Evolutionary conservation across 2,797 vertebrate species (phyloP), one percentile per base, ranked within the genome.

Genomic region (Emys orbicularis): DNA sequence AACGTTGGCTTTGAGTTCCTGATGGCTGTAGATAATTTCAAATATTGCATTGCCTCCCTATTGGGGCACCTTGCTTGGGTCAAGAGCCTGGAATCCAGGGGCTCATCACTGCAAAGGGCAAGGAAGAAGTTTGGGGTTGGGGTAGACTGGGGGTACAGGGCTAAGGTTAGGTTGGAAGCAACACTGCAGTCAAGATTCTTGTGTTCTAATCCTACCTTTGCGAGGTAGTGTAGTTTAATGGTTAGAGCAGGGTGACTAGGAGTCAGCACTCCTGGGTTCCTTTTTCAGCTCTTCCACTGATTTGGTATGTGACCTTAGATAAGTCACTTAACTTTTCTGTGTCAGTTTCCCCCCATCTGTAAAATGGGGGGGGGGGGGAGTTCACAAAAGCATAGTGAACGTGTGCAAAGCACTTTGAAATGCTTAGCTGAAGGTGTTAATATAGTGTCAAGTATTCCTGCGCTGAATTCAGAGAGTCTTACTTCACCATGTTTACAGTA

Each of bases 11-110:
- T 6, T 91, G 19, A 8, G 4, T 80, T 72, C 86, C 1, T 1
- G 31, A 50, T 68, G 84, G 34, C 29, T 21, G 8, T 56, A 34
- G 18, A 23, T 5, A 3, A 10, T 84, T 50, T 5, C 9, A 84
- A 52, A 3, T 3, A 6, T 44, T 3, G 34, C 6, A 1, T 1
- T 5, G 11, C 15, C 59, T 88, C 29, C 27, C 11, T 9, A 49
- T 16, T 49, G 15, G 47, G 44, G 44, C 41, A 16, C 4, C 1
- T 3, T 49, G 16, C 1, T 16, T 56, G 41, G 85, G 18, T 18
- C 82, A 91, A 82, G 52, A 16, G 16, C 9, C 5, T 83, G 5
- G 16, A 79, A 11, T 34, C 31, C 3, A 53, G 37, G 44, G 18
- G 25, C 27, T 72, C 7, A 82, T 89, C 52, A 27, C 4, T 10